phyloP scores from a whole-genome alignment of 2,797 vertebrate species.

The Zalophus californianus region DNA sequence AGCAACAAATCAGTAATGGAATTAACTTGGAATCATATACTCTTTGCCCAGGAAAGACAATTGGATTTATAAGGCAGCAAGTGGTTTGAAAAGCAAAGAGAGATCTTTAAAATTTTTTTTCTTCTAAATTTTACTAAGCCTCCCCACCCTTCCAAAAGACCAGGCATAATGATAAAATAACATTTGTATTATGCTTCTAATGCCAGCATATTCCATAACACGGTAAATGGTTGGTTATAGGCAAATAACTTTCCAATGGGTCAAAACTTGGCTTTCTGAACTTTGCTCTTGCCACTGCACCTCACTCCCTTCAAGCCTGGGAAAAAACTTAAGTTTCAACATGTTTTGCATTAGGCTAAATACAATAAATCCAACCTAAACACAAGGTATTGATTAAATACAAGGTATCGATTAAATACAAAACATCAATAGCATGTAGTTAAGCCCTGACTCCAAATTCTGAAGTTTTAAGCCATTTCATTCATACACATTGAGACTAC shows the following conservation, averaged over 20 bases:
- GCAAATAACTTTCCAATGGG: slow-evolving; percentile 11
- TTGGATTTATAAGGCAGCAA: background rate
- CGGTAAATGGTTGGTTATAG: background rate
- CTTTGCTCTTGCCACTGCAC: background rate
- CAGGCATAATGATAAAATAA: background rate
- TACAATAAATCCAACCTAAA: background rate
- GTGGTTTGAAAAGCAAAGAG: slow-evolving; percentile 51
- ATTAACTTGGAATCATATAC: slow-evolving; percentile 25
- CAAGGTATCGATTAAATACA: slow-evolving; percentile 5
- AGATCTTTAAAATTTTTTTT: background rate
- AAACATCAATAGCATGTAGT: slow-evolving; percentile 5
- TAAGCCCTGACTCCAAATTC: slow-evolving; percentile 21
- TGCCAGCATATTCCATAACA: background rate
- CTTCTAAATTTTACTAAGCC: background rate
- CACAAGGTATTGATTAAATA: background rate
- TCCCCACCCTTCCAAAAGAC: background rate
- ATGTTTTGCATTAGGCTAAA: background rate
- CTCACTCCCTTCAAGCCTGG: background rate
- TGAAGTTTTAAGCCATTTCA: slow-evolving; percentile 48
- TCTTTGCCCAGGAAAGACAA: slow-evolving; percentile 32
- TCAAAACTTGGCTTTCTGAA: slow-evolving; percentile 24
- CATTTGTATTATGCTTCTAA: background rate
- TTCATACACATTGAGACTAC: slow-evolving; percentile 48
- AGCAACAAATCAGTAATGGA: slow-evolving; percentile 24
- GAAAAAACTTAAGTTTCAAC: background rate